Percentiles rank a stretch among this genome's conserved stretches.
Conservation (phyloP, 2,888 invertebrate species). For the Hypsopygia costalis region DNA sequence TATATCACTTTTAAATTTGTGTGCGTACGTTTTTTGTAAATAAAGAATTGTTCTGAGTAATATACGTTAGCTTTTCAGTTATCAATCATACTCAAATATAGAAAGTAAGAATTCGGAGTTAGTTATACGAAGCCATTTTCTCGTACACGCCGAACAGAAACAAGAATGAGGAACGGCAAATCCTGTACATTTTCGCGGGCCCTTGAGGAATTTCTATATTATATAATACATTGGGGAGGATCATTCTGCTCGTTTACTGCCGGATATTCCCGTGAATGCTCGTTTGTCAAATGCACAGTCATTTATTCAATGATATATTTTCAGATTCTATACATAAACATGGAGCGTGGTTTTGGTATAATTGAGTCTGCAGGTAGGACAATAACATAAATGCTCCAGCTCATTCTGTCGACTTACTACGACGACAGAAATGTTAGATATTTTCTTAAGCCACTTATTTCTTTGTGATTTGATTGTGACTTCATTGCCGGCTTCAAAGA, state of each 20-base stretch:
- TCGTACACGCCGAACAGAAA: constrained; percentile 34
- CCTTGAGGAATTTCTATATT: constrained; percentile 65
- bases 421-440: not conserved
- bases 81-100: constrained; percentile 10
- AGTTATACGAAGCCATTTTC: constrained; percentile 20
- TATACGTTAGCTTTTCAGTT: constrained; percentile 9
- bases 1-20: too few relatives aligned
- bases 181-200: constrained; percentile 60
- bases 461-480: not conserved
- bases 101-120: constrained; percentile 14
- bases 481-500: not conserved
- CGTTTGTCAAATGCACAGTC: constrained; percentile 78
- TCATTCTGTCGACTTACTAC: not conserved
- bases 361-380: not conserved
- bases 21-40: too few relatives aligned
- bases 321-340: constrained; percentile 19
- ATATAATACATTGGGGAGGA: constrained; percentile 74
- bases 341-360: not conserved
- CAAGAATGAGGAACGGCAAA: constrained; percentile 52
- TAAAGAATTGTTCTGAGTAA: not conserved
- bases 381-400: not conserved
- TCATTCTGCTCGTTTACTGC: constrained; percentile 71
- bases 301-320: constrained; percentile 72
- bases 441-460: not conserved
- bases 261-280: constrained; percentile 74